Conservation (phyloP, 1,140 invertebrate genomes). For the Pseudomyrmex sp. region DNA sequence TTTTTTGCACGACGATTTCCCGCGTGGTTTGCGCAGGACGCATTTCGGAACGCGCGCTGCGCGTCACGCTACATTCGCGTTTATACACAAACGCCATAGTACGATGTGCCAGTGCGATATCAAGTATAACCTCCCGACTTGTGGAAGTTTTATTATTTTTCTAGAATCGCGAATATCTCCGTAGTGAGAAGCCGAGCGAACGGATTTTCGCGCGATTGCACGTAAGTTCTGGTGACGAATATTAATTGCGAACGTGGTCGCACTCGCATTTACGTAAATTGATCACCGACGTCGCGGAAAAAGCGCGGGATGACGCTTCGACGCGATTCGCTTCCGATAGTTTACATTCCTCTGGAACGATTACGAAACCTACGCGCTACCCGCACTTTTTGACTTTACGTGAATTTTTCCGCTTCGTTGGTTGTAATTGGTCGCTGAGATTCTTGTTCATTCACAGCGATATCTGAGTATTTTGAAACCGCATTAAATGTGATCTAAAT, state of each 20-base stretch:
- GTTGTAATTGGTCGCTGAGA: too few relatives aligned
- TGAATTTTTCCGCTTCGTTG: not conserved
- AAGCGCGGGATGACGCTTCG: not conserved
- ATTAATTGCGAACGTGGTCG: not conserved
- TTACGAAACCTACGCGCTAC: constrained; percentile 24
- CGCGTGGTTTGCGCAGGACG: constrained; percentile 75
- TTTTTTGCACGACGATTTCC: not conserved
- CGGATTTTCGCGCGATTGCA: not conserved
- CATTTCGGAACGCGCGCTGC: constrained; percentile 77
- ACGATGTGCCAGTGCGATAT: constrained; percentile 76
- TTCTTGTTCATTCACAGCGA: not conserved
- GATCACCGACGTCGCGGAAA: not conserved
- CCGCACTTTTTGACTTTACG: constrained; percentile 14
- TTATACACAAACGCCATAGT: constrained; percentile 59
- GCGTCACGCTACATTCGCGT: constrained; percentile 30
- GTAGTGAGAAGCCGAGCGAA: not conserved
- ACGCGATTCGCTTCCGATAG: constrained; percentile 5
- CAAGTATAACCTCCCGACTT: constrained; percentile 74
- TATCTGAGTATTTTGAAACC: not conserved
- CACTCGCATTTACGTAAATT: constrained; percentile 52
- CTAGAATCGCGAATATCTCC: constrained; percentile 19
- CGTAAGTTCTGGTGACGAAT: constrained; percentile 13
- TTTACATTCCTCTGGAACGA: constrained; percentile 9
- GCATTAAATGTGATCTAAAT: not conserved
- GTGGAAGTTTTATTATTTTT: constrained; percentile 70